Evolutionary conservation across 2,113 vertebrate species (phyloP), one percentile per base, ranked within the genome.

Genomic region (Pangasianodon gigas): DNA sequence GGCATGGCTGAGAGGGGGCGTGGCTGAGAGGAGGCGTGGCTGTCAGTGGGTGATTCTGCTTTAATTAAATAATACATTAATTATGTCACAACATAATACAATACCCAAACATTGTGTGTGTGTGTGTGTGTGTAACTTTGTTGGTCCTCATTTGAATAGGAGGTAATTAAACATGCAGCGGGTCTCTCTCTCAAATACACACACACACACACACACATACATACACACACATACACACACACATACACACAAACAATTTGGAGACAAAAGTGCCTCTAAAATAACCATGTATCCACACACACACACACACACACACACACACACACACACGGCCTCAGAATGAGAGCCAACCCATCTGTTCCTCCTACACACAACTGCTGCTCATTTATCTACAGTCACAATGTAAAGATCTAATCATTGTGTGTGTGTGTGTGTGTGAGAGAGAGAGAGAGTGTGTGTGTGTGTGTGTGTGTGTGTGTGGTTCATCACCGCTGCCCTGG

Each of bases 391-490:
- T 84, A n/a, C 51, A 56, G 65, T 21, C 18, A 32, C 80, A 89
- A 89, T 89, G 51, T 89, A 84, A 84, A 84, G 51, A 89, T 84
- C 48, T 88, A 84, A 88, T 84, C 62, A 19, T 32, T 37, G 71
- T 41, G 26, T 87, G 86, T 88, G 85, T 48, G 81, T 54, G 69
- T 51, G 51, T 87, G 67, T 52, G 77, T 51, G 41, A 37, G 37
- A 37, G 37, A 37, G 37, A 37, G 37, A 37, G 37, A 37, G 37
- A 37, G 37, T 37, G 37, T 37, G 37, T 37, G 85, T 48, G 85
- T 54, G 69, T 44, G 51, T 51, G 37, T 62, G 32, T 65, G 29
- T 77, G 54, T 85, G 32, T 89, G 88, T 87, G 87, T 11, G 18
- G 19, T 71, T 88, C 69, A 58, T 77, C 29, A 60, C 37, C 41